Conservation (phyloP, 2,888 invertebrate genomes). For the Nipponacmea schrenckii region DNA sequence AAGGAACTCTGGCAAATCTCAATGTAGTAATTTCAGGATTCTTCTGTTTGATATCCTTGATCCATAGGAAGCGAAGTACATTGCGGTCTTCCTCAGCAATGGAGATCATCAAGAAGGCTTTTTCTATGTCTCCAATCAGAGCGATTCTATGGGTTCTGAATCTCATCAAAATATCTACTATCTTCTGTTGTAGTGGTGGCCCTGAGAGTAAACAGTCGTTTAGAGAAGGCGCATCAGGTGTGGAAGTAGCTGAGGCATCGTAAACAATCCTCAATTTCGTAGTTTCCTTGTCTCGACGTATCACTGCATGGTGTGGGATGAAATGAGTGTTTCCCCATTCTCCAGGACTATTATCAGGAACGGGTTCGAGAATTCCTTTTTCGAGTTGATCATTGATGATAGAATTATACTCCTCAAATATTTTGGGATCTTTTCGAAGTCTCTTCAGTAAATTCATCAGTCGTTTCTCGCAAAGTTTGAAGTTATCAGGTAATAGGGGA, state of each 20-base stretch:
- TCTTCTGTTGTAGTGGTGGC: background rate
- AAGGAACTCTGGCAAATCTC: background rate
- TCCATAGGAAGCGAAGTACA: background rate
- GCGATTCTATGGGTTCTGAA: background rate
- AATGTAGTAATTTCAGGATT: background rate
- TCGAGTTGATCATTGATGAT: background rate
- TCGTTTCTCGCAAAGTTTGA: background rate
- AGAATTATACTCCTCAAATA: background rate
- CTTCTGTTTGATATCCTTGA: background rate
- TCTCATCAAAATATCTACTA: background rate
- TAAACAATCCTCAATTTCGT: background rate
- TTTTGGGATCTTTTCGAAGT: background rate
- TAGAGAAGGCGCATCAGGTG: background rate
- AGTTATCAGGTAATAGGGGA: constrained; percentile 3
- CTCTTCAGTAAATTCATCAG: background rate
- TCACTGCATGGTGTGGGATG: background rate
- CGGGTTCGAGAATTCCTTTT: background rate
- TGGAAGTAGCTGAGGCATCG: background rate
- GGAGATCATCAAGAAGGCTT: background rate
- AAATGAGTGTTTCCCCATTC: background rate
- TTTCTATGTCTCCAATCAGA: too few species aligned
- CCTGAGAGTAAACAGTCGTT: background rate
- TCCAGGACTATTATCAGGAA: background rate
- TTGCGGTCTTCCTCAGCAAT: background rate
- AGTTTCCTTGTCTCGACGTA: background rate